Evolutionary conservation across 2,888 invertebrate species (phyloP), one percentile per base, ranked within the genome.

Genomic region (Rugalucina vietnamica): DNA sequence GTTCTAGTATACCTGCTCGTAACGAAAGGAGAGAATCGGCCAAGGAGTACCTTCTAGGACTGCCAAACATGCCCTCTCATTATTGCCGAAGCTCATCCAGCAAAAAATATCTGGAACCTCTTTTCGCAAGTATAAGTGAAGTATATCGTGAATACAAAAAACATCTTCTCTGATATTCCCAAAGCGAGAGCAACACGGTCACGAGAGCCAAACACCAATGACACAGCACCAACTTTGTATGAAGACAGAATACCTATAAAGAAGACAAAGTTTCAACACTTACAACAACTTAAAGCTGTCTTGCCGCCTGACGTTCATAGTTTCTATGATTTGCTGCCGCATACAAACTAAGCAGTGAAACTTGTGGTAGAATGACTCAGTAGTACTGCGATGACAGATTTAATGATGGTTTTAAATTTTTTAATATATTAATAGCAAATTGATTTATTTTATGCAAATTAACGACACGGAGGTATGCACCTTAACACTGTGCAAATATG

Each of bases 41-140:
- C 32, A 18, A 29, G 27, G 32, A 65, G 65, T 65, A 32, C 18
- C 32, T 69, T 4, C 69, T n/a, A 8, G 27, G n/a, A 5, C n/a
- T 69, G 21, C 69, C 69, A 69, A 69, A 5, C 8, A 5, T 69
- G 34, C 69, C 69, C 34, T 69, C 69, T 29, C 69, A 69, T 69
- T 69, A 69, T 69, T 69, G 69, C 32, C 5, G 69, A 36, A 34
- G 29, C 5, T 5, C 32, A 69, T 14, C 5, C 14, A 32, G 29
- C 21, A 69, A 69, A 32, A n/a, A 34, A 34, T 69, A 69, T 69
- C 14, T 29, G 14, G 69, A 69, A 32, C 21, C 69, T 32, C 29
- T 34, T 8, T 36, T 34, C 5, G n/a, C 69, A 32, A 69, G 29
- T 34, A 34, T 5, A 27, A 32, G 12, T n/a, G 69, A 69, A 10